Evolutionary conservation across 2,797 vertebrate species (phyloP).

Genomic region (Bovichtus variegatus): DNA sequence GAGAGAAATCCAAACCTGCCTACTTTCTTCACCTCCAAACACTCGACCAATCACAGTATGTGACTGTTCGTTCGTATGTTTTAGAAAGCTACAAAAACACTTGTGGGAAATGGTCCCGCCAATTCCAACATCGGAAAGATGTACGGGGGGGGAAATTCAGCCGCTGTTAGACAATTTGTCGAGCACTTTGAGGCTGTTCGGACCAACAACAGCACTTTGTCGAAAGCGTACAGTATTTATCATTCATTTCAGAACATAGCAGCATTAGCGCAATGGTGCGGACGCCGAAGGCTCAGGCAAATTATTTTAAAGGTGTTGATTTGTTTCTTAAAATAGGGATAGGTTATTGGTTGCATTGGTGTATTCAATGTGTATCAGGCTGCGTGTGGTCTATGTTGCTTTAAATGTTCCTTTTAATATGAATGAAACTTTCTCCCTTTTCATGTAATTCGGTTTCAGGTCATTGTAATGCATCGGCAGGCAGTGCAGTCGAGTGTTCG

Average conservation of each 20-base stretch:
- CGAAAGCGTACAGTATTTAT: background rate
- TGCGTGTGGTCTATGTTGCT: slow-evolving; percentile 12
- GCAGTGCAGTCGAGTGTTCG: slow-evolving; percentile 23
- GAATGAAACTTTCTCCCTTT: slow-evolving; percentile 8
- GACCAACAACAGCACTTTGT: background rate
- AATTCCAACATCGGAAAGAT: background rate
- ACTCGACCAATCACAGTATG: background rate
- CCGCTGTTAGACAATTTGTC: background rate
- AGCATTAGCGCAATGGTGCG: background rate
- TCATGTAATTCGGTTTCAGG: slow-evolving; percentile 20
- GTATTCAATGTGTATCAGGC: background rate
- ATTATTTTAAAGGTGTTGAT: background rate
- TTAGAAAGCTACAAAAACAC: background rate
- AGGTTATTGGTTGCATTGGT: background rate
- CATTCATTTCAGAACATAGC: background rate
- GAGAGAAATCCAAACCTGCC: background rate
- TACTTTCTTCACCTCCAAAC: background rate
- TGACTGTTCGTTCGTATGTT: no score
- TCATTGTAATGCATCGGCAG: slow-evolving; percentile 22
- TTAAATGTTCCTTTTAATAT: slow-evolving; percentile 1
- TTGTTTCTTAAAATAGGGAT: background rate
- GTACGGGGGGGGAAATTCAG: background rate
- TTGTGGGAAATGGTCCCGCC: background rate
- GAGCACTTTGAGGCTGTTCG: slow-evolving; percentile 2
- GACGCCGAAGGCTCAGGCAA: no score